phyloP scores from a whole-genome alignment of 2,797 vertebrate species.

The Sandelia bainsii region DNA sequence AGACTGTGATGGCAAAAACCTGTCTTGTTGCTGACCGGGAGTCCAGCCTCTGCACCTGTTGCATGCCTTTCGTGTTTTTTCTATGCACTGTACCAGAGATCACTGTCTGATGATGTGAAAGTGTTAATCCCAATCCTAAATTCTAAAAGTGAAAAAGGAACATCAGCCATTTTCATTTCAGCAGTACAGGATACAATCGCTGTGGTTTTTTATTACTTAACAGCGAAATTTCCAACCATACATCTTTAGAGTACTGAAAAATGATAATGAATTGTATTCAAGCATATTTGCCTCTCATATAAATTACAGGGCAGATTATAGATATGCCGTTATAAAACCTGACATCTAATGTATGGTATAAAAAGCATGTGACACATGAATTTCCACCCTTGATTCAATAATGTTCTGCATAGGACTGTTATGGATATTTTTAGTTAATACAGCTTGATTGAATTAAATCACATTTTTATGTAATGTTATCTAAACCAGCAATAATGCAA shows the following conservation, averaged over 20 bases:
- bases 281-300: neutral
- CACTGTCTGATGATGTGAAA: slow-evolving; percentile 13
- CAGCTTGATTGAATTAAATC: slow-evolving; percentile 3
- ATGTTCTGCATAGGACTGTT: slow-evolving; percentile 5
- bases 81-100: slow-evolving; percentile 11
- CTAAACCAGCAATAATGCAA: slow-evolving; percentile 8
- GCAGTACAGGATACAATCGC: slow-evolving; percentile 1
- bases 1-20: slow-evolving; percentile 15
- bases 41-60: slow-evolving; percentile 22
- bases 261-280: slow-evolving; percentile 16
- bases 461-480: neutral
- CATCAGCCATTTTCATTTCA: neutral
- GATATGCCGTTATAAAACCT: neutral
- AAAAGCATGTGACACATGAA: neutral
- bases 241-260: slow-evolving; percentile 2
- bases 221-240: slow-evolving; percentile 3
- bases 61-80: slow-evolving; percentile 45
- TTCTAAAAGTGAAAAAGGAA: neutral
- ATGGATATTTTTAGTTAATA: slow-evolving; percentile 9
- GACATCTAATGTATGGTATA: neutral
- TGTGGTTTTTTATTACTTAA: slow-evolving; percentile 28
- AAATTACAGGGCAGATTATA: neutral
- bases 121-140: neutral
- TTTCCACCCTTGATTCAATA: neutral
- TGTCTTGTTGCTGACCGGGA: slow-evolving; percentile 21